phyloP scores from a whole-genome alignment of 2,888 invertebrate species.

The Galerucella calmariensis region DNA sequence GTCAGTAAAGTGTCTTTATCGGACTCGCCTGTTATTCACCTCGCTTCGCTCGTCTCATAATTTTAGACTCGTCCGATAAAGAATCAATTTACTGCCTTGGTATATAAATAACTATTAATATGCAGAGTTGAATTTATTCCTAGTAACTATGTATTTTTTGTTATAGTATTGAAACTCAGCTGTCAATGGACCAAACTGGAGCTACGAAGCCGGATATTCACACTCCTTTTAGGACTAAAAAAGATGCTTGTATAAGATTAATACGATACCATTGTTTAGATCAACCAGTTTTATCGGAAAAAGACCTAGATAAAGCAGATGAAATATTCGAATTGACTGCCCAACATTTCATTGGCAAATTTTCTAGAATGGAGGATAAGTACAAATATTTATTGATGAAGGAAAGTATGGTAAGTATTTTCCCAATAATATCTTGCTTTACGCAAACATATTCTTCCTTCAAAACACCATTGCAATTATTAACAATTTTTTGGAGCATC shows the following conservation, averaged over 20 bases:
- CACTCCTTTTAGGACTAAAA: constrained; percentile 76
- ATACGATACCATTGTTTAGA: constrained; percentile 83
- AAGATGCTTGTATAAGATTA: constrained; percentile 80
- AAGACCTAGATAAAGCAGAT: constrained; percentile 76
- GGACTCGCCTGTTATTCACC: too few relatives aligned
- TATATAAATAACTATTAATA: too few relatives aligned
- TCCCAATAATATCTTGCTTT: not conserved
- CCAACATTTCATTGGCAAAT: constrained; percentile 76
- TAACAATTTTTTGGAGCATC: too few relatives aligned
- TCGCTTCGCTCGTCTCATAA: too few relatives aligned
- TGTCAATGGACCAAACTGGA: constrained; percentile 79
- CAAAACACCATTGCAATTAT: too few relatives aligned
- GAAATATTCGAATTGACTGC: constrained; percentile 77
- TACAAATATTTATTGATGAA: constrained; percentile 78
- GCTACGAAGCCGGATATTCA: constrained; percentile 79
- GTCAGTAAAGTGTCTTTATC: too few relatives aligned
- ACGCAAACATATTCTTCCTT: not conserved
- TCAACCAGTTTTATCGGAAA: constrained; percentile 71
- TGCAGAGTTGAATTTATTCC: too few relatives aligned
- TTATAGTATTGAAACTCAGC: constrained; percentile 77
- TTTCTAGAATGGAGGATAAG: constrained; percentile 77
- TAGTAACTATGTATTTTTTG: not conserved
- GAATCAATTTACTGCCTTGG: too few relatives aligned
- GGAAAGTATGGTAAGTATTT: constrained; percentile 78
- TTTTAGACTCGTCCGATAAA: too few relatives aligned